phyloP scores from a whole-genome alignment of 2,888 invertebrate genomes.

The Palloptera scutellata region DNA sequence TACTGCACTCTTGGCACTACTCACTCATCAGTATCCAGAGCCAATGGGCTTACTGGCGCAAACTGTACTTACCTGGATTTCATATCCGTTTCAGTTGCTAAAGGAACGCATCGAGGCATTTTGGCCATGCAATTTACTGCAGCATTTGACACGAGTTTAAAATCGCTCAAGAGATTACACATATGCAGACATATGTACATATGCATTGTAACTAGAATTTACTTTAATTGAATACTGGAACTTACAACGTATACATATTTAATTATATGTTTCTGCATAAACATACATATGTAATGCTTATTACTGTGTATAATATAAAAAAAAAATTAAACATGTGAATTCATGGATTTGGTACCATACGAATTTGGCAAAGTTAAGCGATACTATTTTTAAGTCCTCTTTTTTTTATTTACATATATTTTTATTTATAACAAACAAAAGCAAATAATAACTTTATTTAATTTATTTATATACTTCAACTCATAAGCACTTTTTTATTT shows the following conservation, averaged over 20 bases:
- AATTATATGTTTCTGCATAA: neutral
- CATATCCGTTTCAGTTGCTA: conserved; percentile 81
- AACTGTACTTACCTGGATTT: conserved; percentile 80
- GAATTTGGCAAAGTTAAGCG: neutral
- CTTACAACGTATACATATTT: neutral
- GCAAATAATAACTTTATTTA: neutral
- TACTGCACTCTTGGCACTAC: conserved; percentile 84
- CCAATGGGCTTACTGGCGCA: conserved; percentile 85
- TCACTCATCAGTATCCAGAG: conserved; percentile 92
- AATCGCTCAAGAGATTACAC: conserved; percentile 10
- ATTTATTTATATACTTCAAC: neutral
- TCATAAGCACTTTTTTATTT: no score
- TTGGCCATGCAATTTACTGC: conserved; percentile 81
- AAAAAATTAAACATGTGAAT: no score
- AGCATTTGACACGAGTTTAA: conserved; percentile 77
- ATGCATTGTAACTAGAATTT: conserved; percentile 32
- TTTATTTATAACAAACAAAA: neutral
- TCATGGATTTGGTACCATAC: neutral
- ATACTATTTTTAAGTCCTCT: conserved; percentile 1
- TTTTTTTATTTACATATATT: no score
- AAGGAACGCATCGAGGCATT: conserved; percentile 79
- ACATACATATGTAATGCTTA: no score
- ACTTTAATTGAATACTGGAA: conserved; percentile 7
- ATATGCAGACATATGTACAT: conserved; percentile 33
- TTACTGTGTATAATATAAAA: no score